Evolutionary conservation across 2,113 vertebrate species (phyloP).

Genomic region (Python bivittatus): DNA sequence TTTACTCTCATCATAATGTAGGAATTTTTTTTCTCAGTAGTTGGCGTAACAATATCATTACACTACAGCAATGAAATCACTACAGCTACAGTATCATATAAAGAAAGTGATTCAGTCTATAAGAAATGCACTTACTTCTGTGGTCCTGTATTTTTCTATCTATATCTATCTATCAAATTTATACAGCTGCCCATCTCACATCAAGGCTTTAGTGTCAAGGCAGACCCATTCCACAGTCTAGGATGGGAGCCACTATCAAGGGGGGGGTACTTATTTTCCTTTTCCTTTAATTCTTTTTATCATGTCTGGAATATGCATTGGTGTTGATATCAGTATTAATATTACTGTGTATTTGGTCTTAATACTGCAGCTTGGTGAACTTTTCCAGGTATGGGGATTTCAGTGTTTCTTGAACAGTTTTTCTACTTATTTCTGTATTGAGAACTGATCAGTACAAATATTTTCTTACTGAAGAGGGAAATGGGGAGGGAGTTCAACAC

Average conservation of each 20-base stretch:
- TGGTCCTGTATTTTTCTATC: too few relatives aligned
- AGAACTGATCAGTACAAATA: not conserved
- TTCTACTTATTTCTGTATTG: not conserved
- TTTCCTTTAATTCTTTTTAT: not conserved
- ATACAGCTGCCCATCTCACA: not conserved
- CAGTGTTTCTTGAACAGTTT: not conserved
- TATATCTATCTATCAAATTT: not conserved
- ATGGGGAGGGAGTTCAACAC: not conserved
- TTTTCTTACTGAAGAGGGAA: not conserved
- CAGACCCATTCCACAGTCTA: not conserved
- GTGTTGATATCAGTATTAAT: not conserved
- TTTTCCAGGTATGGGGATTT: not conserved
- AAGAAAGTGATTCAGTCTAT: not conserved
- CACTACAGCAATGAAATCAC: not conserved
- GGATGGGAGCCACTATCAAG: not conserved
- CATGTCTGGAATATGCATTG: not conserved
- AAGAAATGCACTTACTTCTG: not conserved
- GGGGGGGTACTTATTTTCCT: not conserved
- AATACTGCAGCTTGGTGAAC: not conserved
- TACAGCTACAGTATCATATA: not conserved
- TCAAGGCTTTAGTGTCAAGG: not conserved
- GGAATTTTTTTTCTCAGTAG: slow-evolving; percentile 6
- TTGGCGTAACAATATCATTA: not conserved
- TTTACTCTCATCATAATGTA: slow-evolving; percentile 32
- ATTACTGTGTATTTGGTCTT: not conserved